Evolutionary conservation across 2,888 invertebrate species (phyloP), one percentile per base, ranked within the genome.

Genomic region (Lamproptera curius): DNA sequence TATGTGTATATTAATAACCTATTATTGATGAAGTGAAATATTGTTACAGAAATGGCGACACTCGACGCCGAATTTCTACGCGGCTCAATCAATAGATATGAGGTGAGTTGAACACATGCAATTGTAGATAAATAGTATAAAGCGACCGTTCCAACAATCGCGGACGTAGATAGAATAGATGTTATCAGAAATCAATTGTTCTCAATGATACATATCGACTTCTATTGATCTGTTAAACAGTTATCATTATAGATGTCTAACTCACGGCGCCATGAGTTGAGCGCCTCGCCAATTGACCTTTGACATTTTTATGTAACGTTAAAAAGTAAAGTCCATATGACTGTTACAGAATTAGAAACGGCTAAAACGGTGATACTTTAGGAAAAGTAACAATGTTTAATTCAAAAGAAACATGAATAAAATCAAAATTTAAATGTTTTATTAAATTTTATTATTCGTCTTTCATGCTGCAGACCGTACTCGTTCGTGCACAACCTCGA

Each of bases 401-500:
- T 5, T 2, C n/a, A 28, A 9, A 28, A 23, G 8, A 38, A 42
- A 38, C 37, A 16, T 23, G 42, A 28, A 17, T 15, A 5, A 20
- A 20, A 20, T 20, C 20, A 3, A 20, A 6, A 20, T n/a, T n/a
- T n/a, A 55, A 20, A 20, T 20, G 6, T 20, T 11, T 31, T 11
- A 31, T 31, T 11, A 11, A 31, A 28, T 11, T 51, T 55, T 46
- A 54, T 51, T 49, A 45, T 71, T 69, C 62, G 62, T 65, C 57
- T 74, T 78, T 63, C 74, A 79, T 79, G 79, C 73, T 72, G 81
- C 82, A 81, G 86, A 65, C 70, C 67, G 59, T 85, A 72, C 67
- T 87, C 87, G 64, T 87, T 85, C 81, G 85, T 80, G 70, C 85
- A 85, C 79, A 85, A 86, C 78, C 63, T 84, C 71, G 82, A 83